A percentile compares a stretch with the other conserved stretches of the same genome.
Conservation (phyloP, 1,140 invertebrate genomes). For the Condylostylus longicornis region DNA sequence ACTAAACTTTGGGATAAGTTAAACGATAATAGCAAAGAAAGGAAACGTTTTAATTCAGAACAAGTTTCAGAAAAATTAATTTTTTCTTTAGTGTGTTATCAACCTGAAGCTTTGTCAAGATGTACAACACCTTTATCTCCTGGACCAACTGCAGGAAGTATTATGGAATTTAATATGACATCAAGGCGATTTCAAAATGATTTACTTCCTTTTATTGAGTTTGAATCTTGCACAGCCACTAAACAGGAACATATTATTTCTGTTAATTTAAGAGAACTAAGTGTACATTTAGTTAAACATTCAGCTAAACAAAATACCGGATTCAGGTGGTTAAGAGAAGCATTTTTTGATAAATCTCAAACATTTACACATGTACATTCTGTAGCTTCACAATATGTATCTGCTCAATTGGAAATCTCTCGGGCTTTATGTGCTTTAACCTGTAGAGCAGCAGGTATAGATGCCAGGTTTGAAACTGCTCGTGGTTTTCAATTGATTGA, state of each 20-base stretch:
- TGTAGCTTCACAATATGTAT: constrained; percentile 61
- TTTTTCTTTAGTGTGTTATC: constrained; percentile 63
- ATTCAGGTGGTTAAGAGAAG: constrained; percentile 32
- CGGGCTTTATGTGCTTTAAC: constrained; percentile 57
- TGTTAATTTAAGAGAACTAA: constrained; percentile 66
- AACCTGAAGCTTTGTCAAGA: constrained; percentile 67
- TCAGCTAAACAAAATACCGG: constrained; percentile 32
- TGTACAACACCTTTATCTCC: constrained; percentile 70
- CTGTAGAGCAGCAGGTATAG: constrained; percentile 48
- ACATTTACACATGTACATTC: constrained; percentile 63
- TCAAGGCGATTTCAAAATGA: constrained; percentile 33
- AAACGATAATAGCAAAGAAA: constrained; percentile 35
- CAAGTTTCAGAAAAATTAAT: constrained; percentile 59
- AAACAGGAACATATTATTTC: constrained; percentile 75
- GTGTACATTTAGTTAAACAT: constrained; percentile 63
- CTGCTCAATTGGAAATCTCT: constrained; percentile 61
- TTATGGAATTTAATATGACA: constrained; percentile 35
- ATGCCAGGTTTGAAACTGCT: constrained; percentile 47
- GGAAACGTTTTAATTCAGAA: constrained; percentile 46
- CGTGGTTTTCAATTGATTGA: constrained; percentile 64
- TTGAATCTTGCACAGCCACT: constrained; percentile 71
- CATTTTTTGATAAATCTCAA: constrained; percentile 32
- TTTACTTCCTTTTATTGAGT: constrained; percentile 58
- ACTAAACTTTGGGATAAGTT: constrained; percentile 61
- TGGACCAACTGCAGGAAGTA: constrained; percentile 33